Base-by-base conservation (phyloP, 2,888 invertebrate genomes). In the Zaprionus lineosus region DNA sequence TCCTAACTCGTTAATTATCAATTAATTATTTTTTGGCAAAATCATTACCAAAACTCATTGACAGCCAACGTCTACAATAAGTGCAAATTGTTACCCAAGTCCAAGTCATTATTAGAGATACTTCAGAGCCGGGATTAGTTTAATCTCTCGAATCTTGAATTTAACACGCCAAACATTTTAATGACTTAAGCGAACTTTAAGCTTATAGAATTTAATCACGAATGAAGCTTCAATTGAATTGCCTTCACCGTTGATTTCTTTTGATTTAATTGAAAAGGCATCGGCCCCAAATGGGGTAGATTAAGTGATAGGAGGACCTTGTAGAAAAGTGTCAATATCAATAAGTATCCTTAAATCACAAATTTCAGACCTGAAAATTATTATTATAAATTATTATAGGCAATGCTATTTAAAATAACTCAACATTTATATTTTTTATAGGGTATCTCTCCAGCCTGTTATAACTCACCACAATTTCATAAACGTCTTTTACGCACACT, bases 191-290 rank as follows among this genome's bases (percentile, higher is more conserved):
- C 26, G 28, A 3, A 41, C 53, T 41, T 12, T 28, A 28, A n/a
- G 9, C 9, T 24, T 4, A 31, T 40, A n/a, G 44, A 6, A 15
- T 8, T 16, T 58, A 57, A 4, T 29, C 36, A 21, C 40, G 28
- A 46, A 39, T 34, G 40, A 26, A 31, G 43, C 29, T 28, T 48
- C 58, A 69, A 68, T 69, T 59, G 53, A 70, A 59, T 64, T 41
- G 48, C 2, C 52, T 24, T 15, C 11, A 33, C 40, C 34, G 1
- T 43, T 29, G 31, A 31, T 26, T 56, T 68, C 34, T n/a, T 1
- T 47, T 16, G 36, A 48, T 61, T 48, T 40, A 18, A 8, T 34
- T 16, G n/a, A 24, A 29, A n/a, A 6, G 29, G 7, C 46, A 55
- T 28, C 46, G 55, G 51, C n/a, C n/a, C n/a, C n/a, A n/a, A n/a